phyloP scores from a whole-genome alignment of 2,113 vertebrate genomes.

The Gopherus evgoodei region DNA sequence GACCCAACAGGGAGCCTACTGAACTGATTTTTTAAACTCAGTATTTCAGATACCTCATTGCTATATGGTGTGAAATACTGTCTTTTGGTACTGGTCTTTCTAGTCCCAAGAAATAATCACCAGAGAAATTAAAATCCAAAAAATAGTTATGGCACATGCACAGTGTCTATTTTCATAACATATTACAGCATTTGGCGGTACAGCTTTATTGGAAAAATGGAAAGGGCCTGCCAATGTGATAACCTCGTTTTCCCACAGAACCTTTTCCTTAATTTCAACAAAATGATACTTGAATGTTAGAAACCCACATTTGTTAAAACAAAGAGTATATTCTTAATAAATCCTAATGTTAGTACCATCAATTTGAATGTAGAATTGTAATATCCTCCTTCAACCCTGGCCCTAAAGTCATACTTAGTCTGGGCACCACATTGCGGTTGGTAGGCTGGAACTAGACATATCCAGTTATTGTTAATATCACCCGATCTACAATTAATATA shows the following conservation, averaged over 20 bases:
- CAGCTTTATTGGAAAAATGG: background rate
- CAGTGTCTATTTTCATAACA: background rate
- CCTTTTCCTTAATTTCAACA: background rate
- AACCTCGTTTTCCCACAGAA: background rate
- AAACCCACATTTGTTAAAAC: background rate
- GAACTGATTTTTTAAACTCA: background rate
- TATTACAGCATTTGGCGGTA: background rate
- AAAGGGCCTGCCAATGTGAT: background rate
- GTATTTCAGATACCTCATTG: background rate
- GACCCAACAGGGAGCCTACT: accelerated
- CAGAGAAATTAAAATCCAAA: background rate
- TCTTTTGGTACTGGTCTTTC: background rate
- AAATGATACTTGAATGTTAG: background rate
- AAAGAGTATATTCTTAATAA: background rate
- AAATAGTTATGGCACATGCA: background rate
- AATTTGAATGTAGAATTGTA: background rate
- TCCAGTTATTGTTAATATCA: background rate
- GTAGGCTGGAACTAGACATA: background rate
- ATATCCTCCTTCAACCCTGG: background rate
- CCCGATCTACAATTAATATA: background rate
- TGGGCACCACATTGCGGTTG: background rate
- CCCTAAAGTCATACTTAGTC: background rate
- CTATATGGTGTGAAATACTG: background rate
- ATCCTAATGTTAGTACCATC: background rate
- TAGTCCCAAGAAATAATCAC: background rate